phyloP scores from a whole-genome alignment of 2,888 invertebrate genomes.

The Eledona agricola region DNA sequence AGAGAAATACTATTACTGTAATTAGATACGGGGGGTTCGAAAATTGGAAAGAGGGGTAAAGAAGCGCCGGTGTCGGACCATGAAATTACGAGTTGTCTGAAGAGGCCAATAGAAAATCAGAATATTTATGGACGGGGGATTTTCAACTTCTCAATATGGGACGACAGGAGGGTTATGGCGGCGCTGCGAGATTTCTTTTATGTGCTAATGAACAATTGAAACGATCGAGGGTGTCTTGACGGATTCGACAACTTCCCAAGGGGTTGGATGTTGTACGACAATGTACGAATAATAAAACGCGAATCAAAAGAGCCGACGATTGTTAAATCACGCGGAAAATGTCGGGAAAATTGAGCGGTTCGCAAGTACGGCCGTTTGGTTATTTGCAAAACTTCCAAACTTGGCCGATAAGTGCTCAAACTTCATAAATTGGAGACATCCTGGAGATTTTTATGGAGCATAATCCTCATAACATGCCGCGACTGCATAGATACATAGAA shows the following conservation, averaged over 20 bases:
- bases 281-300: no score
- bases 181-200: slow-evolving; percentile 47
- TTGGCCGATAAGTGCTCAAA: slow-evolving; percentile 5
- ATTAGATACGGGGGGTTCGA: slow-evolving; percentile 59
- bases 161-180: slow-evolving; percentile 40
- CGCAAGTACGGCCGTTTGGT: no score
- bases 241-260: slow-evolving; percentile 28
- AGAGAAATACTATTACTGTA: slow-evolving; percentile 60
- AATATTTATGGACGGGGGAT: slow-evolving; percentile 51
- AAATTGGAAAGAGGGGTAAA: slow-evolving; percentile 55
- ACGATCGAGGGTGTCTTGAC: slow-evolving; percentile 42
- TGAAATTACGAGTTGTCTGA: slow-evolving; percentile 59
- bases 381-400: not conserved
- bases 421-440: slow-evolving; percentile 7
- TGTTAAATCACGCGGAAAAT: no score
- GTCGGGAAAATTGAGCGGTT: no score
- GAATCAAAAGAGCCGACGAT: no score
- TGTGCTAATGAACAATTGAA: slow-evolving; percentile 46
- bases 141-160: slow-evolving; percentile 44
- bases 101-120: slow-evolving; percentile 56
- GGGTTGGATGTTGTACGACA: no score
- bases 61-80: slow-evolving; percentile 57
- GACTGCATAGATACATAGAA: slow-evolving; percentile 6
- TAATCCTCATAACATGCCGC: slow-evolving; percentile 4
- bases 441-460: slow-evolving; percentile 5